phyloP scores from a whole-genome alignment of 2,113 vertebrate genomes.

The Malaclemys terrapin region DNA sequence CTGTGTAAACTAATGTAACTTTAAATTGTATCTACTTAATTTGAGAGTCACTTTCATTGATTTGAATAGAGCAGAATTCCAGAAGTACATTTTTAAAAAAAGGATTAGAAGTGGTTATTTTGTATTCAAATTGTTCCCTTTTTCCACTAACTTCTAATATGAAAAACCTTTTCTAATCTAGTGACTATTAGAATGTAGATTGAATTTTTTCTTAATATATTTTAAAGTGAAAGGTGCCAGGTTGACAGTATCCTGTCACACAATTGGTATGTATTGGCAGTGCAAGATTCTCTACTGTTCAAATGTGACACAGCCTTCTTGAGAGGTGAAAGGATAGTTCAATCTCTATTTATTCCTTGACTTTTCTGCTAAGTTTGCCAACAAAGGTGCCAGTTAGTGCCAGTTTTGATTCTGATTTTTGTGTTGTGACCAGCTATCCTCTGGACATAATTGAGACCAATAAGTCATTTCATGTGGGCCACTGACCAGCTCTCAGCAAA shows the following conservation, averaged over 20 bases:
- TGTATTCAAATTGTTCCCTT: neutral
- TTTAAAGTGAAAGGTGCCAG: neutral
- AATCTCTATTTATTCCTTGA: neutral
- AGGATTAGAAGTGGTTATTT: neutral
- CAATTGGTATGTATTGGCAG: neutral
- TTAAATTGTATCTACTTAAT: neutral
- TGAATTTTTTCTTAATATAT: neutral
- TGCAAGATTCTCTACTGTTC: neutral
- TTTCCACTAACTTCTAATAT: neutral
- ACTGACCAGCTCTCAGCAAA: accelerated
- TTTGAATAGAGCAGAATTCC: neutral
- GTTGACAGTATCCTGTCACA: neutral
- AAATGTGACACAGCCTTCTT: accelerated
- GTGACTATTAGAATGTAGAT: accelerated
- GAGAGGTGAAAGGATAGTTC: neutral
- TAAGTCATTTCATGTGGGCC: neutral
- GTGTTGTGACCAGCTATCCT: neutral
- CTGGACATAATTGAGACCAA: neutral
- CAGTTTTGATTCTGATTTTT: neutral
- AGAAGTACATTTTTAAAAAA: neutral
- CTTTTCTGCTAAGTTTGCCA: neutral
- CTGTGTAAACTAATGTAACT: accelerated
- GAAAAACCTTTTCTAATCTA: neutral
- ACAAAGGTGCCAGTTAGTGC: neutral
- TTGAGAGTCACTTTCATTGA: neutral